A percentile compares a stretch with the other conserved stretches of the same genome.
phyloP scores from a whole-genome alignment of 2,113 vertebrate species.

The Lamprologus tigripictilis region DNA sequence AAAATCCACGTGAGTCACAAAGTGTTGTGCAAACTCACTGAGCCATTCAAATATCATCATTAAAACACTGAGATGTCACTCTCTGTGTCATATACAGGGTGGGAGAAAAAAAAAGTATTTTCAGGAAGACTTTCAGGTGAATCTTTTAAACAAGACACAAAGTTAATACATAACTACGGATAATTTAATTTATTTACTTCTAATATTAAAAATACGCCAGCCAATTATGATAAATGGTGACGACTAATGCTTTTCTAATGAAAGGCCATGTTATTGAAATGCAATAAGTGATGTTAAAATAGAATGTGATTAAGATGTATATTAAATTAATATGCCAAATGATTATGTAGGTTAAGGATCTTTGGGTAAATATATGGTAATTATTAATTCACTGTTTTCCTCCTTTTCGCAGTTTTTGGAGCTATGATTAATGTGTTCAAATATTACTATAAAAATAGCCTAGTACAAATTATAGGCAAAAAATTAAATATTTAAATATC shows the following conservation, averaged over 20 bases:
- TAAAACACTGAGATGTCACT: background rate
- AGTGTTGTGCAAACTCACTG: background rate
- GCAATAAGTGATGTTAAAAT: background rate
- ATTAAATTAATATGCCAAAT: background rate
- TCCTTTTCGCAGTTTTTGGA: background rate
- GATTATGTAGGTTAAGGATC: background rate
- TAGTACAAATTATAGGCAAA: background rate
- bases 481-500: rapidly evolving
- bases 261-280: background rate
- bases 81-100: background rate
- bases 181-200: background rate
- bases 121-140: background rate
- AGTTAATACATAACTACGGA: rapidly evolving
- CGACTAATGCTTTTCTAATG: background rate
- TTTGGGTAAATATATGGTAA: background rate
- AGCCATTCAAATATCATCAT: background rate
- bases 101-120: background rate
- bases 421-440: background rate
- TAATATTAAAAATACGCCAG: background rate
- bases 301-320: background rate
- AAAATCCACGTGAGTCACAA: background rate
- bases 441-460: background rate
- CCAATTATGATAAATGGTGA: background rate
- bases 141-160: background rate
- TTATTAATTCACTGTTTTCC: background rate